These are phyloP conservation scores for Syrista parreyssii DNA, from an alignment of 2,888 invertebrate species.

Conservation along the genomic window DNA sequence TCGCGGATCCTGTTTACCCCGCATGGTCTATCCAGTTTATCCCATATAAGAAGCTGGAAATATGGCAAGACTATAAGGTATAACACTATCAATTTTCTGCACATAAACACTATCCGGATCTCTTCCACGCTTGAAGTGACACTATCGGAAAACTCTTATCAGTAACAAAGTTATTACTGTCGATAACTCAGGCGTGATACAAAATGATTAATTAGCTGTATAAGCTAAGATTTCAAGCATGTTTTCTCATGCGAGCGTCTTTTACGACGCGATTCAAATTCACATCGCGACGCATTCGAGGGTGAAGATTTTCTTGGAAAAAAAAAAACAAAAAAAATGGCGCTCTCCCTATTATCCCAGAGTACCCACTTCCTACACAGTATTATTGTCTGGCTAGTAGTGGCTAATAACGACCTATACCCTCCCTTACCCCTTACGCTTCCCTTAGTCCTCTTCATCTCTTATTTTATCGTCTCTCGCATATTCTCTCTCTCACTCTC, in stretches of 20 bases:
- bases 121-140: background rate
- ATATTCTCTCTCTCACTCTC: constrained; percentile 24
- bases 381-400: constrained; percentile 35
- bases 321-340: constrained; percentile 20
- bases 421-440: constrained; percentile 16
- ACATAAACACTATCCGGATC: background rate
- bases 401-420: constrained; percentile 39
- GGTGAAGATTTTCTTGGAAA: constrained; percentile 8
- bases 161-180: background rate
- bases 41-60: background rate
- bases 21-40: background rate
- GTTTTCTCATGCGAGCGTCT: background rate
- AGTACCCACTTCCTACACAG: constrained; percentile 23
- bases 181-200: background rate
- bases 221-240: background rate
- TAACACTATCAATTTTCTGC: background rate
- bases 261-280: background rate
- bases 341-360: constrained; percentile 14
- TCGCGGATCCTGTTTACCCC: background rate
- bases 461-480: constrained; percentile 30
- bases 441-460: constrained; percentile 23
- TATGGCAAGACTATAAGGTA: background rate
- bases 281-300: background rate
- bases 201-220: background rate
- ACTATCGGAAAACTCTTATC: background rate